Base-by-base conservation (phyloP, 2,888 invertebrate species). In the Liposcelis brunnea region DNA sequence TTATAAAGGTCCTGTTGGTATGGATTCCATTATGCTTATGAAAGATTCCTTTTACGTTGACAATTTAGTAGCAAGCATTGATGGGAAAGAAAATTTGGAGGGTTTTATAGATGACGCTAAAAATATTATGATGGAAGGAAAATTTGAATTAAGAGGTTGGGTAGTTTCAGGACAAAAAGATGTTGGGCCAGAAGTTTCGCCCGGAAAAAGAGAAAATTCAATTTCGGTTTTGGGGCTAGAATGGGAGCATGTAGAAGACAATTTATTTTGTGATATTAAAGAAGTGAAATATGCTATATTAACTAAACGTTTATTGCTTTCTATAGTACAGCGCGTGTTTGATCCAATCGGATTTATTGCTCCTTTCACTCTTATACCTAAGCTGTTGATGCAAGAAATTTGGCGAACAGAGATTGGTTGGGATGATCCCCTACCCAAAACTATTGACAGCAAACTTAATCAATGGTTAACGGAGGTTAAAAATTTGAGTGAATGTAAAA, bases 371-470 rank as follows among this genome's bases (percentile, higher is more conserved):
- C 45, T 54, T 19, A 15, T 18, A 5, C 48, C 48, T 8, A 54
- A 53, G 34, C 35, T 50, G 1, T 40, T 52, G 10, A 43, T 55
- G 31, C 54, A 53, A 44, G 15, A 43, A 1, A n/a, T 50, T 4
- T 55, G 54, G 53, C 33, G 34, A 32, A 16, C 21, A 2, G 44
- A 47, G 3, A 8, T 51, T n/a, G 48, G 38, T 7, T 55, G 54
- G 53, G 54, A 55, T 45, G 47, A 48, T 4, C n/a, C 18, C 2
- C 12, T 54, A 1, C 50, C 51, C 11, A n/a, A 2, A 7, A 4
- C 19, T 2, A 38, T 49, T 5, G 10, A 4, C 15, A n/a, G 49
- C 19, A 37, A 47, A 7, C 52, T 51, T 26, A n/a, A 15, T 21
- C 42, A 45, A 2, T 53, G 48, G 48, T 43, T 48, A 14, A 18